Base-by-base conservation (phyloP, 2,797 vertebrate species). In the Clarias pachynema region DNA sequence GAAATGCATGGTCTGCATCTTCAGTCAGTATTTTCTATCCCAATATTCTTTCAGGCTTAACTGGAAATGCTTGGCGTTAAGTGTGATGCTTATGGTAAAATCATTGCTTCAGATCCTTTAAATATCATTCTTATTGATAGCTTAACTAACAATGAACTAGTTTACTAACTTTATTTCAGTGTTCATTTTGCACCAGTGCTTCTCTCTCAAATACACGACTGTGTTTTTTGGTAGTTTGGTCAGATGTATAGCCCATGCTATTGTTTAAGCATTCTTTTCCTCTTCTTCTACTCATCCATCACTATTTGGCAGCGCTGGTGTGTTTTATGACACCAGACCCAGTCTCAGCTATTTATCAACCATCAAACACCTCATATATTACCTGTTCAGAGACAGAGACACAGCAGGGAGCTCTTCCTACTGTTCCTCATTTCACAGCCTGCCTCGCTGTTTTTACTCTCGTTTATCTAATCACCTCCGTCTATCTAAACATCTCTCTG, bases 321-420 rank as follows among this genome's bases (percentile, higher is more conserved):
- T 63, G 78, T 81, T 85, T 65, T 29, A 65, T 85, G 84, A 74
- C 77, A 80, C 44, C 8, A 31, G 15, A 65, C 40, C 37, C 2
- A 22, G 53, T 80, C 68, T 44, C 73, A 20, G n/a, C 69, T 60
- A 65, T 81, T 81, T 44, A 85, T 85, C 79, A 85, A 59, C 26
- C 79, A 81, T 37, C 79, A 85, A 85, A 75, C 69, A 26, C 60
- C 59, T 57, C 69, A 68, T 81, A 72, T 37, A 85, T 81, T 66
- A 81, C 26, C 66, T 62, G 82, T 84, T 53, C 14, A 82, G 84
- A 87, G 53, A 60, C 34, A 86, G 49, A 77, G 14, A 31, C 83
- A 53, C 66, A 63, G 69, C 80, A 34, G 88, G 73, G 31, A 44
- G 15, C 60, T 85, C 62, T 63, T 60, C 83, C 20, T 65, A 85